Base-by-base conservation (phyloP, 2,113 vertebrate species). In the Toxotes chatareus region DNA sequence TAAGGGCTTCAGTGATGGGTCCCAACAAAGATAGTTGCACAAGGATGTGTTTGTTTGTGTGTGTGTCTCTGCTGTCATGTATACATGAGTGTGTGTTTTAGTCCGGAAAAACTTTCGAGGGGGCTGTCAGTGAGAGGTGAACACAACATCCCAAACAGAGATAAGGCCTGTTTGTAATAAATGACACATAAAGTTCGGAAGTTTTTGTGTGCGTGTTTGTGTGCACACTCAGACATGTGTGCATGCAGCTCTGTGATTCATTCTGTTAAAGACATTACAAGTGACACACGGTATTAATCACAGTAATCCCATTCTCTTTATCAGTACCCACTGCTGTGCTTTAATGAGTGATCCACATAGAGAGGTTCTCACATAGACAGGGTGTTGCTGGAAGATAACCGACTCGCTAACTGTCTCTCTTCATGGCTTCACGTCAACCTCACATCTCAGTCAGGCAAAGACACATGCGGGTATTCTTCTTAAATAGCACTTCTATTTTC, bases 251-350 rank as follows among this genome's bases (percentile, higher is more conserved):
- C 63, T 34, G 49, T 89, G 89, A 94, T 83, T 92, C 88, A 89
- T 84, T 82, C 55, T 49, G 82, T 85, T 93, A 86, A 90, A 85
- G 89, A 89, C 87, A 83, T 86, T 90, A 84, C 67, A 88, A 89
- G 86, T 88, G 87, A 85, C 85, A 82, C 83, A 75, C 74, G 76
- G 82, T 88, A 91, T 94, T 93, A 92, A 94, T 94, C 91, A 90
- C 74, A 57, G 56, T 93, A 93, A 95, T 93, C 86, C 90, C 87
- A 89, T 94, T 94, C 80, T 89, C 91, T 92, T 92, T 89, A 93
- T 91, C 87, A 91, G 89, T 73, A 88, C 70, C 82, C 75, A 65
- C 88, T 85, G 87, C 88, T 82, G 85, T 77, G 86, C 75, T 83
- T 85, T 90, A 89, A 91, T 84, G 80, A 91, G 76, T 34, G 38